These are phyloP conservation scores for Semicossyphus pulcher DNA, from an alignment of 2,113 vertebrate genomes.

Conservation along the genomic window DNA sequence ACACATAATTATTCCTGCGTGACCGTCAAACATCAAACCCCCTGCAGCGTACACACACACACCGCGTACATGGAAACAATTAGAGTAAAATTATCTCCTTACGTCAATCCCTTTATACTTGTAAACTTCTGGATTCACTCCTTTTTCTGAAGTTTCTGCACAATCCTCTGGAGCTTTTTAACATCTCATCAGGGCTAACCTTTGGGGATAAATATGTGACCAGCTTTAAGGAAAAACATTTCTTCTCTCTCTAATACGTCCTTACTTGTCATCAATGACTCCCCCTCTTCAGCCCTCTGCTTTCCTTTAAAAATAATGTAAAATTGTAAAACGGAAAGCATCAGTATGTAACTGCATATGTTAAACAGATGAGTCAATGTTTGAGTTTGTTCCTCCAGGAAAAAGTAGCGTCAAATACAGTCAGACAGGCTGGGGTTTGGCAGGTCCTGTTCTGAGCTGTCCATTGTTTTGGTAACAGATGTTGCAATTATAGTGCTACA, in stretches of 20 bases:
- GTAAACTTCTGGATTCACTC: slow-evolving; percentile 14
- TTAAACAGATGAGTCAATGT: slow-evolving; percentile 67
- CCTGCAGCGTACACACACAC: slow-evolving; percentile 38
- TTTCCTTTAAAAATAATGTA: slow-evolving; percentile 17
- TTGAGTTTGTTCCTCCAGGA: slow-evolving; percentile 61
- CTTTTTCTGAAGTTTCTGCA: slow-evolving; percentile 26
- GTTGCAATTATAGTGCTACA: slow-evolving; percentile 13
- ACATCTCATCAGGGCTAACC: slow-evolving; percentile 20
- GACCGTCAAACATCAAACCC: slow-evolving; percentile 29
- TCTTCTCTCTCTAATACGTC: neutral
- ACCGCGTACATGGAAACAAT: slow-evolving; percentile 60
- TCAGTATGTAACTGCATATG: slow-evolving; percentile 65
- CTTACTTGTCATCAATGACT: neutral
- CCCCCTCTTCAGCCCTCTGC: neutral
- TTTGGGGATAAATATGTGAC: slow-evolving; percentile 15
- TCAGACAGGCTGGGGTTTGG: slow-evolving; percentile 35
- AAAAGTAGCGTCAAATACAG: slow-evolving; percentile 60
- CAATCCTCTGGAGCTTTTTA: slow-evolving; percentile 49
- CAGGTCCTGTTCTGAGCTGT: slow-evolving; percentile 20
- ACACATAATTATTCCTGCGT: slow-evolving; percentile 25
- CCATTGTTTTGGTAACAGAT: slow-evolving; percentile 43
- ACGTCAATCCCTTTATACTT: slow-evolving; percentile 16
- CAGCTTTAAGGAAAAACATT: slow-evolving; percentile 19
- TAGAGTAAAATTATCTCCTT: slow-evolving; percentile 44
- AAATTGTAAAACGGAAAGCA: slow-evolving; percentile 46